Evolutionary conservation across 2,888 invertebrate species (phyloP), one percentile per base, ranked within the genome.

Genomic region (Diaprepes abbreviatus): DNA sequence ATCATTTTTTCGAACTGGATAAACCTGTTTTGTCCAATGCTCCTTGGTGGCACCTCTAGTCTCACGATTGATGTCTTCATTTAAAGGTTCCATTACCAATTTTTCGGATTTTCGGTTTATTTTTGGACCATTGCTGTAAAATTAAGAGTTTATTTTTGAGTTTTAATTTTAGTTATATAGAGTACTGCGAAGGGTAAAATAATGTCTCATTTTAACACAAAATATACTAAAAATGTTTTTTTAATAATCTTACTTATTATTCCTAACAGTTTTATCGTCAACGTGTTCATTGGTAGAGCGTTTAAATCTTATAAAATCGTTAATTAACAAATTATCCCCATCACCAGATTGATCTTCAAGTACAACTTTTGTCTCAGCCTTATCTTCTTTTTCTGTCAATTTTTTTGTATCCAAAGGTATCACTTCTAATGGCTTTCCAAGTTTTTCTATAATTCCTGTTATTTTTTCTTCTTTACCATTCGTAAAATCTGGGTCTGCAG

Each of bases 1-100:
- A 31, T 63, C 80, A 17, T 76, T 79, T 45, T 78, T 80, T 40
- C 66, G 60, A 10, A 83, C 83, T 1, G 87, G 87, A 76, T 86
- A 87, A 2, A 89, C 87, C 0, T 89, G 84, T 77, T 89, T 89
- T 10, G 88, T 85, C 89, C 89, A 90, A 76, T 89, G 88, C 73
- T 89, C 88, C 70, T 88, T 88, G 0, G 87, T 87, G 0, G 87
- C 87, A 19, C 83, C 83, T 74, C 89, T 84, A 0, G 89, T 86
- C 63, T 89, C 90, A 67, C 89, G 84, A 83, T 84, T 73, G 2
- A 60, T 62, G 9, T 75, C 73, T 31, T 73, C 70, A n/a, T 59
- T 64, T 3, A 45, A n/a, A 28, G 67, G 67, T 14, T 74, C 71
- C 70, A 78, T 68, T 12, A 77, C 33, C 58, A 78, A 72, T 73